These are phyloP conservation scores for Ophraella communa DNA, from an alignment of 2,888 invertebrate species.

Conservation along the genomic window DNA sequence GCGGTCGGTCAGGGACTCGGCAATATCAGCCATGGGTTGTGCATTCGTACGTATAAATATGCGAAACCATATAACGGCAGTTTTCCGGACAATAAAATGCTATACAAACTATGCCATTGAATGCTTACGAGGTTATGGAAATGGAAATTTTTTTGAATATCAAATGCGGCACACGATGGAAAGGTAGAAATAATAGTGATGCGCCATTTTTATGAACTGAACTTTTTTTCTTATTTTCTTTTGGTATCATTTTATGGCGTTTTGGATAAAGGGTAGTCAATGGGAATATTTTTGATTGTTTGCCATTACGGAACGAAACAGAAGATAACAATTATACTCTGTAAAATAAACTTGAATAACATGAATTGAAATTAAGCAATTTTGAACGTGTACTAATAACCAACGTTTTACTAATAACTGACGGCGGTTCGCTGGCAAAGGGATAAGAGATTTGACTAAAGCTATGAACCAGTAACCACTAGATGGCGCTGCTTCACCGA, in stretches of 20 bases:
- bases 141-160: conserved; percentile 41
- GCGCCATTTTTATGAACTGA: conserved; percentile 17
- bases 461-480: too few relatives aligned
- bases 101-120: conserved; percentile 54
- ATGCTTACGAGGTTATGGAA: conserved; percentile 56
- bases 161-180: conserved; percentile 10
- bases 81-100: conserved; percentile 58
- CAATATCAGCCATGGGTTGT: conserved; percentile 33
- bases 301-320: background rate
- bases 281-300: conserved; percentile 11
- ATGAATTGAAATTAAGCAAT: too few relatives aligned
- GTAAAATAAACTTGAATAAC: too few relatives aligned
- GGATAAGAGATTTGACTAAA: too few relatives aligned
- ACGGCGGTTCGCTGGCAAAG: too few relatives aligned
- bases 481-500: too few relatives aligned
- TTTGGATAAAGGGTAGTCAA: conserved; percentile 11
- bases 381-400: too few relatives aligned
- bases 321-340: background rate
- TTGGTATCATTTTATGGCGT: conserved; percentile 15
- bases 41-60: conserved; percentile 51
- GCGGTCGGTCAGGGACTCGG: conserved; percentile 46
- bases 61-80: conserved; percentile 53
- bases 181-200: conserved; percentile 20
- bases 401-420: too few relatives aligned
- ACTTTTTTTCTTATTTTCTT: conserved; percentile 12